Conservation (phyloP, 2,888 invertebrate genomes). For the Marronus borbonicus region DNA sequence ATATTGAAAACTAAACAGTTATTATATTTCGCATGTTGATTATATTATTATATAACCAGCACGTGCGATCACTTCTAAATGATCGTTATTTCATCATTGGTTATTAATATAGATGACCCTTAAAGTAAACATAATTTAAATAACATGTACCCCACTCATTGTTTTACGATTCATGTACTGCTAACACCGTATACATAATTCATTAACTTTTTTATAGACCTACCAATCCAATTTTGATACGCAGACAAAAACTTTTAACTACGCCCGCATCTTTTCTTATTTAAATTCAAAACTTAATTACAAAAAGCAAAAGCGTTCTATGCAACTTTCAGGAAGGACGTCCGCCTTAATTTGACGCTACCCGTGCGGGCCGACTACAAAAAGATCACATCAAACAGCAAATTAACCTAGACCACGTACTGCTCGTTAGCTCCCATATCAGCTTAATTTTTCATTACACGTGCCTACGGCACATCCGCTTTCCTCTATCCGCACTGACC, state of each 20-base stretch:
- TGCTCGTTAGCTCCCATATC: slow-evolving; percentile 16
- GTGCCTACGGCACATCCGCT: slow-evolving; percentile 18
- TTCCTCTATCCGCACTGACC: slow-evolving; percentile 3
- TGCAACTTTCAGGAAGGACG: not conserved
- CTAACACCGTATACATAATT: too few species aligned
- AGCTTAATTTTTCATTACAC: slow-evolving; percentile 24
- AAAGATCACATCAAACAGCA: not conserved
- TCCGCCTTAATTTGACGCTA: not conserved
- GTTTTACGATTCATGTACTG: too few species aligned
- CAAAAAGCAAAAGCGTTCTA: not conserved
- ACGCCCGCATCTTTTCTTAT: slow-evolving; percentile 13
- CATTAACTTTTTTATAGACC: too few species aligned
- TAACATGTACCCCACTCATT: too few species aligned
- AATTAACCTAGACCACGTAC: slow-evolving; percentile 34
- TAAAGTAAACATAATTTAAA: too few species aligned
- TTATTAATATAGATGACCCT: too few species aligned
- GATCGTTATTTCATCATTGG: too few species aligned
- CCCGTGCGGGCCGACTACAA: not conserved
- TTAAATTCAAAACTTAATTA: slow-evolving; percentile 1
- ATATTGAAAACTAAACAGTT: too few species aligned
- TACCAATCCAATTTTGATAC: not conserved
- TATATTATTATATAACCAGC: too few species aligned
- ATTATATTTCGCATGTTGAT: too few species aligned
- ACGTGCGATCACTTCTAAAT: too few species aligned
- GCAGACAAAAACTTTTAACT: not conserved